Base-by-base conservation (phyloP, 2,113 vertebrate species). In the Pagrus major region DNA sequence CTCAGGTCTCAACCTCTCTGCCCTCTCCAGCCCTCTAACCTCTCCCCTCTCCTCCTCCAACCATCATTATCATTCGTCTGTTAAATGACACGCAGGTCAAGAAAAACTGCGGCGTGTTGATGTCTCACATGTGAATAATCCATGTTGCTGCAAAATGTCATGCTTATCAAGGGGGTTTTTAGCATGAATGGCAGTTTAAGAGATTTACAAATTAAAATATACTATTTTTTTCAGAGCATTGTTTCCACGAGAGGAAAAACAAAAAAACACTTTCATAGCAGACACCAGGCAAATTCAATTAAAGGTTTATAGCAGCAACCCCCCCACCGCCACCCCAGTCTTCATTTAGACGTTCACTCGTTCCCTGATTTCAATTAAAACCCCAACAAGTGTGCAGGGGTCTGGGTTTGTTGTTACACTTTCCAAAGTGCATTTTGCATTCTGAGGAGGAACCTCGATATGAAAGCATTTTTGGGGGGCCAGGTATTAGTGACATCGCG, bases 401-500 rank as follows among this genome's bases (percentile, higher is more conserved):
- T 79, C 56, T 78, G 47, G 39, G 15, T 52, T 25, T 52, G 52
- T 54, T 72, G 70, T 71, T 71, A 58, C 78, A 80, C 55, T 74
- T 58, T 80, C 27, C 39, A 69, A 77, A 83, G 67, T 83, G 71
- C 63, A 44, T 81, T 87, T 82, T 35, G 11, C 64, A 54, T 86
- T 81, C 72, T 71, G 41, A 70, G 63, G 66, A 86, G 64, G 61
- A 88, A 42, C 78, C 35, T 65, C 29, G 61, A 88, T 85, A 80
- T 87, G 74, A 68, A 78, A 84, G 74, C 52, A 44, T 70, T 80
- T 82, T 77, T 39, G 91, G 96, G 95, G 92, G 96, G 95, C 95
- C 97, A 97, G 96, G 96, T 97, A 97, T 96, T 96, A 95, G 95
- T 97, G 96, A 96, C 94, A 95, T 93, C 90, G 92, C 92, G 91